Evolutionary conservation across 2,797 vertebrate species (phyloP), one percentile per base, ranked within the genome.

Genomic region (Takifugu ocellatus): DNA sequence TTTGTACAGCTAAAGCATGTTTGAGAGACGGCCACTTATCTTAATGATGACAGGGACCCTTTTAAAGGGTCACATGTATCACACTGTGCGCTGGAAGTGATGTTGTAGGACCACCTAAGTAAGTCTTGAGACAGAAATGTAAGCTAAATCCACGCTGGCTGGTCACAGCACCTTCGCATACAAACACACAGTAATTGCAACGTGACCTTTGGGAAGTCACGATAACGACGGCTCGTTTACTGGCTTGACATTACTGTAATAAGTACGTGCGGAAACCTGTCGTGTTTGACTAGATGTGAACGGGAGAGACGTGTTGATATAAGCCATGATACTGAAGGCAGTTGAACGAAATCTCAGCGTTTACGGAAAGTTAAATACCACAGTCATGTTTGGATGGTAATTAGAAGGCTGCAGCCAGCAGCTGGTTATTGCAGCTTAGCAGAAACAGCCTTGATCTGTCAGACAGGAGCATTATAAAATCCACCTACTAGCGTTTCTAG

Each of bases 21-120:
- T 76, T 81, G 83, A 90, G 84, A 87, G 89, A 81, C 72, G 51
- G 74, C 52, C 57, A 74, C 75, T 91, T 91, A 92, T 92, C 91
- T 90, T 86, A 90, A 92, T 90, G 87, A 90, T 82, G 81, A 88
- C 84, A 86, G 74, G 64, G 80, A 86, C 77, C 84, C 86, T 90
- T 91, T 91, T 81, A 88, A 88, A 84, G 86, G 90, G 86, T 89
- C 89, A 82, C 60, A 71, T 72, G 70, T 69, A 79, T 78, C 72
- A 61, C 69, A 61, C 62, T 60, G 74, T 72, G 67, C 45, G 59
- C 57, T 76, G 59, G 49, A 75, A 67, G 82, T 56, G 66, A 63
- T 74, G 57, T 74, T 62, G 49, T 60, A 50, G 60, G 74, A 72
- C 77, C 73, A 72, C 75, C 50, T n/a, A 39, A 52, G 68, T 66